Evolutionary conservation across 1,140 invertebrate genomes (phyloP), one percentile per base, ranked within the genome.

Genomic region (Drosophila albomicans): DNA sequence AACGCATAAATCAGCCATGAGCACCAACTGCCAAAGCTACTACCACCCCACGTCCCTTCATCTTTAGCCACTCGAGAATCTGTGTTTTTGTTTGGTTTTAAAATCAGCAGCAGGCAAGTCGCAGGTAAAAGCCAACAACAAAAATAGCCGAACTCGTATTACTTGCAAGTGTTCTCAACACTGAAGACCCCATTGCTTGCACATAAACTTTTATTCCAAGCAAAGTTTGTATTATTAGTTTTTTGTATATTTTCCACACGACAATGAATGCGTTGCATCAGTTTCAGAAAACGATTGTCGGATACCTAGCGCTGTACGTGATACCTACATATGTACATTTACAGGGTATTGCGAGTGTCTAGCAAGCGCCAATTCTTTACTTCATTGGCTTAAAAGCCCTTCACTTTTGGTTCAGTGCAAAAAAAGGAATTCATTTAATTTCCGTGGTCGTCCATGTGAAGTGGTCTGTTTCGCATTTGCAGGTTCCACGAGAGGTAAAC

Each of bases 1-100:
- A 75, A 56, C 67, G 78, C 84, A 87, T 87, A 87, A 87, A 87
- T 87, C 84, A 87, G 85, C 77, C 80, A 89, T 80, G 66, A 80
- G 70, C 77, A 41, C 64, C 85, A 71, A 84, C 78, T 84, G 82
- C 68, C 77, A 75, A 79, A 76, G 32, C 15, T 7, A 41, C 16
- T 20, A 15, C 8, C 28, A 15, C 8, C 28, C 56, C 49, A 25
- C 20, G 20, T 25, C 20, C 20, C 20, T 25, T 25, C 20, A 13
- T 13, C 57, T 48, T 41, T 35, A 38, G 52, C 8, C 16, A 15
- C 32, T 48, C 28, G 48, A 58, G 35, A 57, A 61, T 30, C 15
- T 30, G 63, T 63, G 74, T 76, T 63, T 51, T 58, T 71, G 62
- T 72, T 63, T 66, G 61, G 32, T 70, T 65, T 57, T 57, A 72